These are phyloP conservation scores for Zeugodacus cucurbitae DNA, from an alignment of 1,140 invertebrate genomes.

Conservation along the genomic window DNA sequence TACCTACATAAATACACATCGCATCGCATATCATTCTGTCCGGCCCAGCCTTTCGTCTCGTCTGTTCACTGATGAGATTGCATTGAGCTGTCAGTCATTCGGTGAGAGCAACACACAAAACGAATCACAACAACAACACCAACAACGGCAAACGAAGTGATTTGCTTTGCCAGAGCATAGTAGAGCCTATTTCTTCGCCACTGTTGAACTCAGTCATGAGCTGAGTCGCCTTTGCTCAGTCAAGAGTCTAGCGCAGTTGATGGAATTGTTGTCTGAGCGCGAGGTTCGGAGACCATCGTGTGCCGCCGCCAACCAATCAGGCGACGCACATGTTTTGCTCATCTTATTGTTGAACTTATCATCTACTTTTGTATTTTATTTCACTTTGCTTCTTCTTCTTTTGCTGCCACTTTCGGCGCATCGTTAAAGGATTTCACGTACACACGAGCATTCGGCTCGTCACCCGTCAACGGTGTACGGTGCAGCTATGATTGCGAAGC, in stretches of 20 bases:
- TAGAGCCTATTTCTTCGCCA: not conserved
- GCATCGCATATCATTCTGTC: constrained; percentile 7
- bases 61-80: constrained; percentile 19
- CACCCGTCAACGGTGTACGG: constrained; percentile 22
- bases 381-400: not conserved
- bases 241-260: not conserved
- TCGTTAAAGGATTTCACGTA: constrained; percentile 35
- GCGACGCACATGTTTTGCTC: constrained; percentile 11
- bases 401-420: not conserved
- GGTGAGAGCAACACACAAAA: not conserved
- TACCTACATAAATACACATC: constrained; percentile 38
- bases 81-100: constrained; percentile 29
- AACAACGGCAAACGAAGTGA: constrained; percentile 4
- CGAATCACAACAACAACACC: not conserved
- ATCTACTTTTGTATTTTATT: not conserved
- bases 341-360: not conserved
- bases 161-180: not conserved
- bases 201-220: not conserved
- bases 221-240: not conserved
- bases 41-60: not conserved
- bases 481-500: not conserved
- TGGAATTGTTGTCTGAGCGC: not conserved
- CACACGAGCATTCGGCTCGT: not conserved
- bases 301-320: not conserved
- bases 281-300: not conserved